Evolutionary conservation across 2,888 invertebrate genomes (phyloP).

Genomic region (Caenorhabditis macrosperma): DNA sequence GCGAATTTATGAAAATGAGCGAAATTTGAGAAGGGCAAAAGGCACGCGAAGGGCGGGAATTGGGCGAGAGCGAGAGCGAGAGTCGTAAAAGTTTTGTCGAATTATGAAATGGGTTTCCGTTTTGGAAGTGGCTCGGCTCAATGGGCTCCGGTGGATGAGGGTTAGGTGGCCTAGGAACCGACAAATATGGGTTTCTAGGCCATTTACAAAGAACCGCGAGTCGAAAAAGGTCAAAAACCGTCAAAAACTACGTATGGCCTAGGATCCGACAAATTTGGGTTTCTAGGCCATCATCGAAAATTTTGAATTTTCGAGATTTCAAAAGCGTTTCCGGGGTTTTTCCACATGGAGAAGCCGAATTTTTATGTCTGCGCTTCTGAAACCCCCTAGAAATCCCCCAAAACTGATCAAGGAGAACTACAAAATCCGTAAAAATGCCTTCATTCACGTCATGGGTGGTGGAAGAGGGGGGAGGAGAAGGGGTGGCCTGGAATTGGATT

Average conservation of each 20-base stretch:
- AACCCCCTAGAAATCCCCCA: no score
- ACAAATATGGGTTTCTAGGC: neutral
- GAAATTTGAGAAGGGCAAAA: neutral
- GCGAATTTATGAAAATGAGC: neutral
- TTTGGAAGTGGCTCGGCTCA: neutral
- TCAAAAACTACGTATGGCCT: neutral
- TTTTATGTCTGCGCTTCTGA: neutral
- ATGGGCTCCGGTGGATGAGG: neutral
- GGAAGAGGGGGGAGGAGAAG: no score
- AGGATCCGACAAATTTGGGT: neutral
- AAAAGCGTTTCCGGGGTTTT: no score
- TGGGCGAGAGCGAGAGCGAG: neutral
- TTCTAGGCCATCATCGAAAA: neutral
- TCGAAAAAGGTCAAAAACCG: no score
- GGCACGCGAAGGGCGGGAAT: neutral
- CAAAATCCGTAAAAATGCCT: neutral
- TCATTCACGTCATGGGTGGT: no score
- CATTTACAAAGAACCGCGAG: no score
- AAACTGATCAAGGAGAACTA: neutral
- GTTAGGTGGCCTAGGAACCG: neutral
- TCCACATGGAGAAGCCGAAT: neutral
- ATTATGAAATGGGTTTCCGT: slow-evolving; percentile 2
- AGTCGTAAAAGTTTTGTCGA: neutral
- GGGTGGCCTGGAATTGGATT: neutral
- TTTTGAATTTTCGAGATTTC: neutral